Conservation (phyloP, 35 echinoderm and acorn worm genomes). For the Strongylocentrotus purpuratus region DNA sequence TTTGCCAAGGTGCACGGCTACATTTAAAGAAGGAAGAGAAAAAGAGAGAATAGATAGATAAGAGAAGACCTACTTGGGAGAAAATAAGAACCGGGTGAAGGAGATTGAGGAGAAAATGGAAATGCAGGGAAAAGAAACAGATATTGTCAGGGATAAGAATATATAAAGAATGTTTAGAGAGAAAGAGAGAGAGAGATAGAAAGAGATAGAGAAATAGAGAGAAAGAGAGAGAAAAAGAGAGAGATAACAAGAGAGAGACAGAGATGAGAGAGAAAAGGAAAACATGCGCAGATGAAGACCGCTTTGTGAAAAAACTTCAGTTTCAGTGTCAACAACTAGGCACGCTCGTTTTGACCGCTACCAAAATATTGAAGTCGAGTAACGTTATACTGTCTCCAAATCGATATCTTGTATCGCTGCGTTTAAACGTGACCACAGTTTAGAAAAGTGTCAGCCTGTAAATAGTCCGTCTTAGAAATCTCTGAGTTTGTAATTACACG, state of each 20-base stretch:
- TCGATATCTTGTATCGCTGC: background rate
- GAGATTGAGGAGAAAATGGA: no score
- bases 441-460: background rate
- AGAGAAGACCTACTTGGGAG: no score
- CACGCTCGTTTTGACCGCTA: background rate
- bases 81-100: no score
- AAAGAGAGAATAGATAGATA: no score
- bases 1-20: no score
- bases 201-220: background rate
- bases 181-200: background rate
- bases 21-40: no score
- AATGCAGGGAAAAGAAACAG: background rate
- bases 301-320: background rate
- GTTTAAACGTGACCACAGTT: background rate
- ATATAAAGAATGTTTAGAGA: background rate
- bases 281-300: background rate
- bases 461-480: background rate
- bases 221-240: background rate
- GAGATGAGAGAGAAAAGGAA: background rate
- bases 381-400: background rate
- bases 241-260: no score
- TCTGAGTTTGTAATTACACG: background rate
- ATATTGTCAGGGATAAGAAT: background rate
- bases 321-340: background rate
- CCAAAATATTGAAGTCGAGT: background rate